Evolutionary conservation across 2,797 vertebrate genomes (phyloP), one percentile per base, ranked within the genome.

Genomic region (Epinephelus malabaricus): DNA sequence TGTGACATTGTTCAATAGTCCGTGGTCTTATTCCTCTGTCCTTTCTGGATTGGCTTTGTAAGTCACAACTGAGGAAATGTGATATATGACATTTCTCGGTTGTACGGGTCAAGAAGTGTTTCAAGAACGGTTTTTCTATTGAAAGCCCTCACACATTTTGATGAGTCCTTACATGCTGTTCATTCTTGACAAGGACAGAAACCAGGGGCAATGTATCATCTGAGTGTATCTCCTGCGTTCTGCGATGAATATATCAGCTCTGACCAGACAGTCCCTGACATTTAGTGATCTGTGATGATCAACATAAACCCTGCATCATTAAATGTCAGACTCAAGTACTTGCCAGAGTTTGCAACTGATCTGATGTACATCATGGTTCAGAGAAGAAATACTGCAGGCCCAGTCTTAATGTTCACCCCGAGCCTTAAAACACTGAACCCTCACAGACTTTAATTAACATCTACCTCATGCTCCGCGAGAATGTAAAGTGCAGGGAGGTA

Each of bases 241-340:
- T 78, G 76, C 69, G 70, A 88, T 78, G 87, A 90, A 89, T 89
- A 86, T 81, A 90, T 91, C 87, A 87, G 78, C 78, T 75, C 67
- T 66, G 87, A 87, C 79, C 85, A 90, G 88, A 87, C 74, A 60
- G 75, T 72, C 80, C 67, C 80, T 90, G 88, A 89, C 88, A 89
- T 89, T 91, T 88, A 89, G 76, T 85, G 81, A 90, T 91, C 86
- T 86, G 88, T 66, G 59, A 87, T 90, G 78, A 92, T 89, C 85
- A 82, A 83, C 85, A 76, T 78, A 79, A 88, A 89, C 87, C 79
- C 80, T 78, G 89, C 87, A 90, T 83, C 87, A 86, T 75, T 84
- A 84, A 88, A 90, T 87, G 86, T 82, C 88, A 86, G 65, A 71
- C 73, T 78, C 43, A 70, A 84, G 85, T 23, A 49, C 72, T 74